phyloP scores from a whole-genome alignment of 2,888 invertebrate species.

The Hermaeophaga mercurialis region DNA sequence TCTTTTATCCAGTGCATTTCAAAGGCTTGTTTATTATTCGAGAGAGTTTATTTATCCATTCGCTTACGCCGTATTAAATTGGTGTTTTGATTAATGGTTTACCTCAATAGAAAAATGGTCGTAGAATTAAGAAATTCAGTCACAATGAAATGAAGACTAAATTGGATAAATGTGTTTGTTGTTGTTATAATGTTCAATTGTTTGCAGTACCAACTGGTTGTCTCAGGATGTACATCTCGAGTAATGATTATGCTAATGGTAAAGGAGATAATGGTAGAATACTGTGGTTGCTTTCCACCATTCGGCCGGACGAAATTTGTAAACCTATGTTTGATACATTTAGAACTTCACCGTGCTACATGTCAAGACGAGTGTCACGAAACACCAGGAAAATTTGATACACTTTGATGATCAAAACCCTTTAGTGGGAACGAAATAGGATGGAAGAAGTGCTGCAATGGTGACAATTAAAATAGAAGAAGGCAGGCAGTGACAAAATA shows the following conservation, averaged over 20 bases:
- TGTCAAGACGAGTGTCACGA: too few relatives aligned
- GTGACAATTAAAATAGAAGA: too few relatives aligned
- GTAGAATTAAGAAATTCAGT: conserved; percentile 33
- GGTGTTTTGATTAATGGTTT: conserved; percentile 24
- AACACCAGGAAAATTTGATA: too few relatives aligned
- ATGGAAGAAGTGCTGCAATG: too few relatives aligned
- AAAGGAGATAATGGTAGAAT: conserved; percentile 16
- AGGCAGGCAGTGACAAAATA: too few relatives aligned
- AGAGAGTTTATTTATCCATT: background rate
- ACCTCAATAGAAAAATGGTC: conserved; percentile 29
- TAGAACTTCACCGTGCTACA: too few relatives aligned
- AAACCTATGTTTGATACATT: too few relatives aligned
- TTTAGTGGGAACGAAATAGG: too few relatives aligned
- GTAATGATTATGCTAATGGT: conserved; percentile 7
- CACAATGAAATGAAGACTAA: conserved; percentile 37
- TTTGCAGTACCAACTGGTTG: conserved; percentile 46
- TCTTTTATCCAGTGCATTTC: background rate
- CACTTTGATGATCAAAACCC: too few relatives aligned
- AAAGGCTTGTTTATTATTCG: conserved; percentile 6
- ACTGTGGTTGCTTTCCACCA: too few relatives aligned
- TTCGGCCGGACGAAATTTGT: too few relatives aligned
- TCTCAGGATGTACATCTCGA: conserved; percentile 37
- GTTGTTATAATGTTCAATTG: conserved; percentile 41
- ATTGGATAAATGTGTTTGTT: conserved; percentile 38
- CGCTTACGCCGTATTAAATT: conserved; percentile 14